A percentile compares a stretch with the other conserved stretches of the same genome.
These are phyloP conservation scores for Margaritifera margaritifera DNA, from an alignment of 2,888 invertebrate genomes.

Conservation along the genomic window DNA sequence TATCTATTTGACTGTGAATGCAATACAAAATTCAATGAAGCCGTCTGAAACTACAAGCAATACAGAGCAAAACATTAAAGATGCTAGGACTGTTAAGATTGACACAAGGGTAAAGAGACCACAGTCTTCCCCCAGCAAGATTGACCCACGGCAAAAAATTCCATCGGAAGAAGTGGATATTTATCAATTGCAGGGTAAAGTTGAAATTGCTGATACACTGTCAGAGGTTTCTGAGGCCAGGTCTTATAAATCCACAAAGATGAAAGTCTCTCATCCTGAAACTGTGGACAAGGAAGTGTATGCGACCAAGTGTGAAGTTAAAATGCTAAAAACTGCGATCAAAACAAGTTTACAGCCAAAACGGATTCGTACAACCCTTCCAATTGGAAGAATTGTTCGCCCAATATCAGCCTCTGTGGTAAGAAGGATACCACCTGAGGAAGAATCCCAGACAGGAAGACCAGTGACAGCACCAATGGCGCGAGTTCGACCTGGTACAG, in stretches of 20 bases:
- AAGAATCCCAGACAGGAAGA: slow-evolving; percentile 28
- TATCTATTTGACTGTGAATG: slow-evolving; percentile 68
- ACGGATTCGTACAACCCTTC: slow-evolving; percentile 59
- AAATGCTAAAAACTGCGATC: slow-evolving; percentile 42
- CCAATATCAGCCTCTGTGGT: slow-evolving; percentile 60
- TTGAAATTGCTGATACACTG: slow-evolving; percentile 38
- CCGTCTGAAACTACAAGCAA: slow-evolving; percentile 56
- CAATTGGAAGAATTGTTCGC: slow-evolving; percentile 59
- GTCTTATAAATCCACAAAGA: slow-evolving; percentile 48
- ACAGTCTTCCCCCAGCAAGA: slow-evolving; percentile 66
- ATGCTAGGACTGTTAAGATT: slow-evolving; percentile 22
- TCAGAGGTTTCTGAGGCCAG: slow-evolving; percentile 54
- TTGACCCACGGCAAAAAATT: slow-evolving; percentile 67
- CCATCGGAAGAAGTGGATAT: slow-evolving; percentile 57
- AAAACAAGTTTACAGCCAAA: slow-evolving; percentile 56
- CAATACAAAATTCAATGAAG: slow-evolving; percentile 63
- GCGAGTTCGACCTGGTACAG: slow-evolving; percentile 37
- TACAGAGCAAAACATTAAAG: slow-evolving; percentile 51
- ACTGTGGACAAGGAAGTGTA: slow-evolving; percentile 50
- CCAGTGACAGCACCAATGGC: slow-evolving; percentile 50
- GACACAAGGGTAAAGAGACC: slow-evolving; percentile 49
- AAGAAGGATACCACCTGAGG: slow-evolving; percentile 32
- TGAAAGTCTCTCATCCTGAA: slow-evolving; percentile 38
- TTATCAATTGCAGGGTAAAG: slow-evolving; percentile 45
- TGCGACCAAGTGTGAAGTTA: slow-evolving; percentile 50